These are phyloP conservation scores for Channa argus DNA, from an alignment of 2,113 vertebrate species.

Conservation along the genomic window DNA sequence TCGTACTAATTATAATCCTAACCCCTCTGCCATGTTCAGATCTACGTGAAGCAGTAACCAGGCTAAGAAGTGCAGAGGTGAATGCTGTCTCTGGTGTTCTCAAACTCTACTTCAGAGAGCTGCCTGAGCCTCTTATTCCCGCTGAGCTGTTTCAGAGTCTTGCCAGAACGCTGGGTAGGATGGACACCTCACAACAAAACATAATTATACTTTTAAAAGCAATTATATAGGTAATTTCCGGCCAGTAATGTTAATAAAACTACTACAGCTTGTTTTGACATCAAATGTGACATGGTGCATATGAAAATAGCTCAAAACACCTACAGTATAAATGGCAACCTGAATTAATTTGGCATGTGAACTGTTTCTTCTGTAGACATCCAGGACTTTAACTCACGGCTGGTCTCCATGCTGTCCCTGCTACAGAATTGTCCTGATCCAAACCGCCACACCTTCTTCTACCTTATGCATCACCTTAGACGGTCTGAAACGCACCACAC, in stretches of 20 bases:
- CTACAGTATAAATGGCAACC: background rate
- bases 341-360: background rate
- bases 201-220: no score
- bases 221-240: no score
- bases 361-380: slow-evolving; percentile 59
- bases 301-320: no score
- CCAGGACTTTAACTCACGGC: slow-evolving; percentile 62
- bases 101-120: slow-evolving; percentile 83
- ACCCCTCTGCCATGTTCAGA: slow-evolving; percentile 49
- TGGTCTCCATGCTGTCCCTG: slow-evolving; percentile 68
- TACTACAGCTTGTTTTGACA: no score
- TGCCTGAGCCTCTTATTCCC: slow-evolving; percentile 82
- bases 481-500: slow-evolving; percentile 58
- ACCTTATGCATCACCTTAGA: slow-evolving; percentile 81
- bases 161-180: slow-evolving; percentile 69
- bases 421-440: slow-evolving; percentile 73
- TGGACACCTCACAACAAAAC: background rate
- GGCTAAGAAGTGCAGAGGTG: slow-evolving; percentile 76
- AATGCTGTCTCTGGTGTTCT: slow-evolving; percentile 80
- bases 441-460: slow-evolving; percentile 82
- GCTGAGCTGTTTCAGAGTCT: slow-evolving; percentile 74
- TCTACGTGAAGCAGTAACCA: slow-evolving; percentile 77
- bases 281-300: no score
- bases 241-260: no score
- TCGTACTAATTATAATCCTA: background rate